These are phyloP conservation scores for Chaenocephalus aceratus DNA, from an alignment of 2,113 vertebrate species.

Conservation along the genomic window DNA sequence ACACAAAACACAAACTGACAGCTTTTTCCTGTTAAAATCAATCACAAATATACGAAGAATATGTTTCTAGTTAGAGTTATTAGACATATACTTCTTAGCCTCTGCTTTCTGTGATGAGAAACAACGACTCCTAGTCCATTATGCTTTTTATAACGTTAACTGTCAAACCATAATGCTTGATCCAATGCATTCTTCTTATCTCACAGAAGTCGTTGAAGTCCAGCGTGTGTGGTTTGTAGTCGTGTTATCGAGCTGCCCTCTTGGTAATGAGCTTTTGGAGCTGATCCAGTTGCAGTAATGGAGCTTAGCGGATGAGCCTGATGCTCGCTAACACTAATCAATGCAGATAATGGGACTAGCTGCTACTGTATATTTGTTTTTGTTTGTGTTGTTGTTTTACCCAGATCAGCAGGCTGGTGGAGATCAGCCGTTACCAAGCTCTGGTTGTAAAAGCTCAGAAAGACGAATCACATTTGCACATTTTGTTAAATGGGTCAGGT, in stretches of 20 bases:
- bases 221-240: neutral
- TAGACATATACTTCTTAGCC: too few species aligned
- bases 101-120: neutral
- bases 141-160: neutral
- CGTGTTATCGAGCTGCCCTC: neutral
- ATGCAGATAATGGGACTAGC: constrained; percentile 40
- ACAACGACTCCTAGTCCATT: neutral
- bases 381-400: constrained; percentile 8
- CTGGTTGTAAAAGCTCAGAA: neutral
- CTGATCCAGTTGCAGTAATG: constrained; percentile 39
- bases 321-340: constrained; percentile 22
- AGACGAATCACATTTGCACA: too few species aligned
- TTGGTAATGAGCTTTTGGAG: constrained; percentile 25
- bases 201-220: neutral
- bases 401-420: constrained; percentile 8
- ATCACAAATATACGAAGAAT: too few species aligned
- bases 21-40: too few species aligned
- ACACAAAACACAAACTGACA: too few species aligned
- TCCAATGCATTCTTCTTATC: neutral
- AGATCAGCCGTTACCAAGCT: neutral
- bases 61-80: too few species aligned
- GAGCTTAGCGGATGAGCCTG: constrained; percentile 13
- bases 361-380: neutral
- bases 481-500: neutral
- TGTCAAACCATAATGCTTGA: neutral